A percentile compares a stretch with the other conserved stretches of the same genome.
These are phyloP conservation scores for Vespertilio murinus DNA, from an alignment of 2,797 vertebrate genomes.

Conservation along the genomic window DNA sequence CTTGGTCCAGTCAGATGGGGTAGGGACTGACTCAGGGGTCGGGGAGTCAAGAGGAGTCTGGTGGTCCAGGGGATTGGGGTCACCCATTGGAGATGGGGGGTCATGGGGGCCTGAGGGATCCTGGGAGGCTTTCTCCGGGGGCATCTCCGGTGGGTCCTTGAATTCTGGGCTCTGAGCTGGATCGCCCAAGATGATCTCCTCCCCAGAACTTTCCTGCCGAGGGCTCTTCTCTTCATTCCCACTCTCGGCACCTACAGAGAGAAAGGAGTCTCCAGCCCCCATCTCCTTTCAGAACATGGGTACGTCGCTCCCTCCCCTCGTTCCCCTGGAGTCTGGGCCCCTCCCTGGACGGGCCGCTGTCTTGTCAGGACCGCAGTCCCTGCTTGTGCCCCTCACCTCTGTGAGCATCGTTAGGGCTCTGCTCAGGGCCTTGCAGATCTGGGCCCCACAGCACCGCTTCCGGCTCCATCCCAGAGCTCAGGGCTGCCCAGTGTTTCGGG, in stretches of 20 bases:
- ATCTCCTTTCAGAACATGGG: slow-evolving; percentile 51
- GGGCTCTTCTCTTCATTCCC: slow-evolving; percentile 67
- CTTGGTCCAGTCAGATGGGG: slow-evolving; percentile 75
- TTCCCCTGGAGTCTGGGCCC: slow-evolving; percentile 48
- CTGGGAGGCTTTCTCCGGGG: slow-evolving; percentile 66
- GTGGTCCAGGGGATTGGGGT: slow-evolving; percentile 52
- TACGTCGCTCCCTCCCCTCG: slow-evolving; percentile 28
- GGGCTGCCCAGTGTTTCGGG: slow-evolving; percentile 21
- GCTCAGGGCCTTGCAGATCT: slow-evolving; percentile 62
- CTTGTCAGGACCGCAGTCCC: slow-evolving; percentile 18
- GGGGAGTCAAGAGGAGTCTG: slow-evolving; percentile 46
- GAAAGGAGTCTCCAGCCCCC: slow-evolving; percentile 72
- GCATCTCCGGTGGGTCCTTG: slow-evolving; percentile 73
- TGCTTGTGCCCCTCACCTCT: slow-evolving; percentile 72
- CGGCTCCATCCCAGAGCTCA: slow-evolving; percentile 75
- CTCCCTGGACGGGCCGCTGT: slow-evolving; percentile 47
- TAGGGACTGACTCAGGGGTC: slow-evolving; percentile 56
- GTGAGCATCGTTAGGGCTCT: slow-evolving; percentile 48
- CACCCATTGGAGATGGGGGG: background rate
- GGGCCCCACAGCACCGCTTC: slow-evolving; percentile 73
- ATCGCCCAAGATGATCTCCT: slow-evolving; percentile 75
- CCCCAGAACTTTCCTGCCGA: slow-evolving; percentile 72
- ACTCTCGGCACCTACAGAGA: slow-evolving; percentile 71
- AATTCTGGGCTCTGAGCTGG: slow-evolving; percentile 73
- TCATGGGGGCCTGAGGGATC: slow-evolving; percentile 45